These are phyloP conservation scores for Trypoxylus dichotomus DNA, from an alignment of 1,140 invertebrate genomes.

Conservation along the genomic window DNA sequence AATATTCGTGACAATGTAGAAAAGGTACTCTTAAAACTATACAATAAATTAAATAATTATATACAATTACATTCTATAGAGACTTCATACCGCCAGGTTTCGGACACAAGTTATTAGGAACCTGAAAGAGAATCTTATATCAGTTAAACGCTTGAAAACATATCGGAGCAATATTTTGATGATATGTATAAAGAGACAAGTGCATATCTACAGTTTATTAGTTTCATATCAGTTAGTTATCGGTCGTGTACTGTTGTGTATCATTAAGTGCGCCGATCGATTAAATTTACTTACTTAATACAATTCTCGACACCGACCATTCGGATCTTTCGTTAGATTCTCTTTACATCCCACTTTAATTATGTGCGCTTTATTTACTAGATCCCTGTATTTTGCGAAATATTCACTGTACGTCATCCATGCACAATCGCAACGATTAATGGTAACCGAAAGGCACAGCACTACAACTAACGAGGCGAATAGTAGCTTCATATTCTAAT, in stretches of 20 bases:
- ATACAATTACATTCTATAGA: not conserved
- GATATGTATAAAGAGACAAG: not conserved
- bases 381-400: not conserved
- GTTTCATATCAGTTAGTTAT: not conserved
- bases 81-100: not conserved
- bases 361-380: conserved; percentile 5
- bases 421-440: not conserved
- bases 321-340: not conserved
- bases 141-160: not conserved
- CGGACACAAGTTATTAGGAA: not conserved
- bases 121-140: not conserved
- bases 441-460: not conserved
- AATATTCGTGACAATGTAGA: not conserved
- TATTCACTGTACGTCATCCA: conserved; percentile 14
- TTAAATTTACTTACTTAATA: conserved; percentile 4
- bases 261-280: not conserved
- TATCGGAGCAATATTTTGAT: not conserved
- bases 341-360: conserved; percentile 11
- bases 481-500: conserved; percentile 10
- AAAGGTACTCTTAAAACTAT: not conserved
- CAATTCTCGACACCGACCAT: conserved; percentile 8
- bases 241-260: not conserved
- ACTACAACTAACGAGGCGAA: not conserved
- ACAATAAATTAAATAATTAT: not conserved
- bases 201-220: not conserved